Evolutionary conservation across 2,888 invertebrate genomes (phyloP), one percentile per base, ranked within the genome.

Genomic region (Scotopteryx bipunctaria): DNA sequence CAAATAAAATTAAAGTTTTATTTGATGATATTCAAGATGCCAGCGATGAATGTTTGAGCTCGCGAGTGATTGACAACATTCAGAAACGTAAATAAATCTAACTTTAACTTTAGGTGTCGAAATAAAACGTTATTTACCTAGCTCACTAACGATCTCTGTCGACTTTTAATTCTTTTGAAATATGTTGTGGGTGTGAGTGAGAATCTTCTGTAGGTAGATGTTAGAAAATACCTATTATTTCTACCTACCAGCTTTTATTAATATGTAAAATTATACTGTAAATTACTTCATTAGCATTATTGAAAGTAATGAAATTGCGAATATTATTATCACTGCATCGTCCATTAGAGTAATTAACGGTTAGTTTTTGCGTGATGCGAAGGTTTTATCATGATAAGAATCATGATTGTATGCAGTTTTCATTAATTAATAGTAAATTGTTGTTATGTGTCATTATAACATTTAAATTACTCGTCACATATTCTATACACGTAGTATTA

Each of bases 261-360:
- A n/a, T n/a, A n/a, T n/a, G n/a, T n/a, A n/a, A n/a, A n/a, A 31
- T 16, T 41, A 5, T 35, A 25, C 13, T 13, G 35, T 29, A 17
- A 45, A 45, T 44, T 36, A 35, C 4, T 44, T 17, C 3, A 35
- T 27, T 29, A 15, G 3, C 14, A 14, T 17, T 16, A 25, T 23
- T 23, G 23, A 14, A 44, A 36, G 11, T 36, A 46, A 42, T 47
- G 33, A 27, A 47, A 38, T 43, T 48, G 48, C 48, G 41, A n/a
- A n/a, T 21, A 41, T 46, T 38, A 50, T 48, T 40, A 48, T 48
- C 35, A 38, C 43, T 42, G 23, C 43, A 44, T 19, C 17, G 17
- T 56, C 56, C 60, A 53, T 61, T 61, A 52, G 23, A 38, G n/a
- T 61, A 57, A 61, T 63, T 29, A 57, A 52, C 51, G 41, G 33